phyloP scores from a whole-genome alignment of 2,888 invertebrate species.

The Drosophila mayaguana region DNA sequence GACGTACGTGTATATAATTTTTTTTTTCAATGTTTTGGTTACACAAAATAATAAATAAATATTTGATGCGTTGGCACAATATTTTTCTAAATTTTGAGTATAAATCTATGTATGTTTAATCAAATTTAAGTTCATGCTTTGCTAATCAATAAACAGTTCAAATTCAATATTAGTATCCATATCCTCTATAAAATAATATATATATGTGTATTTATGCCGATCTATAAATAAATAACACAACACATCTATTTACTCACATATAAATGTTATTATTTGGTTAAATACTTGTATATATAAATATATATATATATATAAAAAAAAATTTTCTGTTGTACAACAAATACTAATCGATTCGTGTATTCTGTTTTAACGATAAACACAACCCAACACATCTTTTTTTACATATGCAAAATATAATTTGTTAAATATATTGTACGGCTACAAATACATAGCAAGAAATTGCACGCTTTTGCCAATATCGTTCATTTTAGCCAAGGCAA shows the following conservation, averaged over 20 bases:
- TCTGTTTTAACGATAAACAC: slow-evolving; percentile 58
- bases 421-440: slow-evolving; percentile 22
- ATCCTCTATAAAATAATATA: slow-evolving; percentile 23
- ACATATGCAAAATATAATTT: slow-evolving; percentile 31
- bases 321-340: slow-evolving; percentile 40
- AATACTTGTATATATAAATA: slow-evolving; percentile 35
- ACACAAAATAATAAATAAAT: slow-evolving; percentile 26
- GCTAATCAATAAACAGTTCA: slow-evolving; percentile 31
- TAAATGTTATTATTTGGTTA: slow-evolving; percentile 42
- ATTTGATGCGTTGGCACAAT: slow-evolving; percentile 67
- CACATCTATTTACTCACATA: slow-evolving; percentile 33
- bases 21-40: slow-evolving; percentile 71
- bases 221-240: slow-evolving; percentile 36
- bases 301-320: slow-evolving; percentile 23
- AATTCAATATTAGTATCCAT: slow-evolving; percentile 32
- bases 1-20: slow-evolving; percentile 85
- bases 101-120: slow-evolving; percentile 36
- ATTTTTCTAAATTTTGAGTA: slow-evolving; percentile 56
- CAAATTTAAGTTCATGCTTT: slow-evolving; percentile 46
- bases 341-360: slow-evolving; percentile 83
- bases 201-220: slow-evolving; percentile 26
- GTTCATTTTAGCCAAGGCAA: slow-evolving; percentile 8
- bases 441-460: slow-evolving; percentile 20
- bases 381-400: slow-evolving; percentile 19
- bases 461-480: slow-evolving; percentile 19